These are phyloP conservation scores for Crossocerus cetratus DNA, from an alignment of 2,888 invertebrate genomes.

Conservation along the genomic window DNA sequence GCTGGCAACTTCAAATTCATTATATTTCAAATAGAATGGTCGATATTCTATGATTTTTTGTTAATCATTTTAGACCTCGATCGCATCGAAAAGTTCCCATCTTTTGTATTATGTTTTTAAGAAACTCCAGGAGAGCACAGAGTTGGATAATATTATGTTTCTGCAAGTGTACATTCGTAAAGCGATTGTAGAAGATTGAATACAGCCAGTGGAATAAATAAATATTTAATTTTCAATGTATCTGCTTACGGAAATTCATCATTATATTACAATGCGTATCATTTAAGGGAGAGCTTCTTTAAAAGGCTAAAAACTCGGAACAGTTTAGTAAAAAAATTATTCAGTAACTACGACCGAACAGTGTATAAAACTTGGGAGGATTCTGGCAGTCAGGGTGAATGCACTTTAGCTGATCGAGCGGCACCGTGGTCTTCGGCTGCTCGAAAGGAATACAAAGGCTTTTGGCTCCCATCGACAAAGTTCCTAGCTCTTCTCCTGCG, in stretches of 20 bases:
- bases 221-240: too few relatives aligned
- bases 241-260: too few relatives aligned
- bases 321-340: background rate
- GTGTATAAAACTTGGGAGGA: constrained; percentile 89
- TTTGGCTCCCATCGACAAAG: constrained; percentile 99
- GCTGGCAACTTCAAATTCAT: too few relatives aligned
- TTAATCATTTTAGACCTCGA: too few relatives aligned
- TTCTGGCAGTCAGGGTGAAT: constrained; percentile 91
- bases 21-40: too few relatives aligned
- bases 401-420: constrained; percentile 83
- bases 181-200: too few relatives aligned
- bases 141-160: background rate
- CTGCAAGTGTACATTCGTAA: too few relatives aligned
- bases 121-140: background rate
- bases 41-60: too few relatives aligned
- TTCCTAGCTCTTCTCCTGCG: constrained; percentile 84
- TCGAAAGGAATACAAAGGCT: constrained; percentile 98
- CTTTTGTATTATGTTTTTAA: too few relatives aligned
- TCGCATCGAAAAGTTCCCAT: too few relatives aligned
- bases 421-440: constrained; percentile 79
- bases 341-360: constrained; percentile 98
- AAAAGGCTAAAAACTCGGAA: background rate
- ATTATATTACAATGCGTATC: background rate
- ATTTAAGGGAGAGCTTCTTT: constrained; percentile 1
- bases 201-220: too few relatives aligned